Evolutionary conservation across 2,113 vertebrate genomes (phyloP).

Genomic region (Oxygymnocypris stewartii): DNA sequence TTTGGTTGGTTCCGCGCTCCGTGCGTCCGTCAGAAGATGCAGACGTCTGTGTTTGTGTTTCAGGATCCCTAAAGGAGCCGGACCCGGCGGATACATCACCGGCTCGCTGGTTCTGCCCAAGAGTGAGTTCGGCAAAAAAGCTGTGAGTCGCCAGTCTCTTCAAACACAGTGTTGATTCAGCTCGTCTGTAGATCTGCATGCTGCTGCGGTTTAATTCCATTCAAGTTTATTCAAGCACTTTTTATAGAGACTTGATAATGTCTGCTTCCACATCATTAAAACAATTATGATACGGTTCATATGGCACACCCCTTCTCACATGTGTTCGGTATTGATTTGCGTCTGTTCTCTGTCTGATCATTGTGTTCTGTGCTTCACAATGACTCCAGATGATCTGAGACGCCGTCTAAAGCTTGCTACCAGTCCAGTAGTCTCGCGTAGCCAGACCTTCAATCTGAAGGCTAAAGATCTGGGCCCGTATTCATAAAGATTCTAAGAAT

Average conservation of each 20-base stretch:
- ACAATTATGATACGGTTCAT: background rate
- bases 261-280: background rate
- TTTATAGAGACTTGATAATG: background rate
- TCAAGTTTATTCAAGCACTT: too few species aligned
- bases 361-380: background rate
- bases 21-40: background rate
- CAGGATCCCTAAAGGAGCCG: slow-evolving; percentile 93
- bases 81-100: slow-evolving; percentile 91
- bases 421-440: background rate
- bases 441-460: too few species aligned
- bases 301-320: background rate
- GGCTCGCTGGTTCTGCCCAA: slow-evolving; percentile 92
- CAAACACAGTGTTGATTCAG: background rate
- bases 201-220: background rate
- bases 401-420: background rate
- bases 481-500: too few species aligned
- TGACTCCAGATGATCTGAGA: background rate
- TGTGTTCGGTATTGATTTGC: background rate
- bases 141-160: slow-evolving; percentile 82
- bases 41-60: slow-evolving; percentile 1
- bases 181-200: background rate
- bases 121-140: slow-evolving; percentile 97
- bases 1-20: too few species aligned
- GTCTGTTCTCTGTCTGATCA: background rate
- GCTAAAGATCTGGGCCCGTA: too few species aligned